Base-by-base conservation (phyloP, 1,140 invertebrate species). In the Heliconius hewitsoni region DNA sequence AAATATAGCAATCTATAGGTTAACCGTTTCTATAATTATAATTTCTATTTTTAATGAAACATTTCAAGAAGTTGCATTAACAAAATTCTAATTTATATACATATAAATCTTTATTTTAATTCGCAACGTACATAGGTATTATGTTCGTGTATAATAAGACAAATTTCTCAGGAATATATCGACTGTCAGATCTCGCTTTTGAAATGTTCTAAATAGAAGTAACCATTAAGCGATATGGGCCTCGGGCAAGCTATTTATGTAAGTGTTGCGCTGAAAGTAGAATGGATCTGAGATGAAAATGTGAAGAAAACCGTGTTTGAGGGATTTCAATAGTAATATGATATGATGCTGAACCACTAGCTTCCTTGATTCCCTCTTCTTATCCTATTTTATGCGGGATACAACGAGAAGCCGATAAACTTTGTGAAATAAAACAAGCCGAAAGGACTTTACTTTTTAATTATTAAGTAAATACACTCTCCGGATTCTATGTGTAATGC, bases 241-340 rank as follows among this genome's bases (percentile, higher is more conserved):
- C 42, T 70, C 79, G 57, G 81, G 66, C 66, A 77, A 76, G 60
- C 77, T 83, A 81, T 80, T 78, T 80, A 83, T 80, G 78, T 77
- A 74, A 77, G 76, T 80, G 78, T 80, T 76, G 81, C 75, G 71
- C 74, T 81, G 77, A 81, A 81, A 81, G 27, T 72, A 81, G 76
- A 77, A 81, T 78, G 76, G 79, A 77, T 76, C 23, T 66, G n/a
- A 27, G 60, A 77, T 82, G 72, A 71, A 81, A 71, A 4, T 72
- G 30, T 37, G 19, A 83, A 82, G 79, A 81, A 79, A 74, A 52
- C 74, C 77, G 79, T 52, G 77, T 73, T 77, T 77, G 76, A 76
- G 60, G 57, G 19, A 42, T 50, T 66, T 76, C 13, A 23, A 76
- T 50, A 30, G 13, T 66, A 13, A 66, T 16, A 66, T 27, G 23